Evolutionary conservation across 2,797 vertebrate species (phyloP).

Genomic region (Onychomys leucogaster): DNA sequence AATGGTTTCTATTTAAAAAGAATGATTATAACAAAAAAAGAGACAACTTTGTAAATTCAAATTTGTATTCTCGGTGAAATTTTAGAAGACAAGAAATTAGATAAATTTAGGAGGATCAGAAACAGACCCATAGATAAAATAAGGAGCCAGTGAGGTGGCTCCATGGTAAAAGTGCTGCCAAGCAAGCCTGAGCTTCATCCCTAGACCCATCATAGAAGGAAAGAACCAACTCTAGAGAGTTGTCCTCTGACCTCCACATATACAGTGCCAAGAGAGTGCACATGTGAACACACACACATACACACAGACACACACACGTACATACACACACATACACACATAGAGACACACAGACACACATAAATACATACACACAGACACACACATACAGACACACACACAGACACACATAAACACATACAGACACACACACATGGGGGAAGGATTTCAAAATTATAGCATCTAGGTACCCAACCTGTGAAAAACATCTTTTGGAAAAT

Average conservation of each 20-base stretch:
- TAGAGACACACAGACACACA: neutral
- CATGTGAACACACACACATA: neutral
- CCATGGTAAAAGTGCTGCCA: no score
- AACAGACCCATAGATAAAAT: slow-evolving; percentile 62
- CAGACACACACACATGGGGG: neutral
- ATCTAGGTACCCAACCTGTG: neutral
- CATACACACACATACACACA: neutral
- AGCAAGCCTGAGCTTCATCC: neutral
- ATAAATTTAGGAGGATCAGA: slow-evolving; percentile 25
- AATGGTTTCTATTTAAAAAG: slow-evolving; percentile 35
- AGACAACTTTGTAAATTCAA: slow-evolving; percentile 46
- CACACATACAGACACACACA: neutral
- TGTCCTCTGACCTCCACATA: neutral
- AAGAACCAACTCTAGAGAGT: neutral
- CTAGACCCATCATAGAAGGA: neutral
- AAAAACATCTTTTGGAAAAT: slow-evolving; percentile 24
- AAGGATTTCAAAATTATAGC: neutral
- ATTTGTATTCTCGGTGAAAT: slow-evolving; percentile 33
- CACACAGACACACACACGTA: fast-evolving
- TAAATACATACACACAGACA: neutral
- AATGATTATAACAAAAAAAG: slow-evolving; percentile 29
- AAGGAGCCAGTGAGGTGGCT: neutral
- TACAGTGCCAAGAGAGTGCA: neutral
- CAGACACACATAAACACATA: neutral
- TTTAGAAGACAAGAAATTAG: slow-evolving; percentile 45